Conservation (phyloP, 2,797 vertebrate species). For the Gymnothorax javanicus region DNA sequence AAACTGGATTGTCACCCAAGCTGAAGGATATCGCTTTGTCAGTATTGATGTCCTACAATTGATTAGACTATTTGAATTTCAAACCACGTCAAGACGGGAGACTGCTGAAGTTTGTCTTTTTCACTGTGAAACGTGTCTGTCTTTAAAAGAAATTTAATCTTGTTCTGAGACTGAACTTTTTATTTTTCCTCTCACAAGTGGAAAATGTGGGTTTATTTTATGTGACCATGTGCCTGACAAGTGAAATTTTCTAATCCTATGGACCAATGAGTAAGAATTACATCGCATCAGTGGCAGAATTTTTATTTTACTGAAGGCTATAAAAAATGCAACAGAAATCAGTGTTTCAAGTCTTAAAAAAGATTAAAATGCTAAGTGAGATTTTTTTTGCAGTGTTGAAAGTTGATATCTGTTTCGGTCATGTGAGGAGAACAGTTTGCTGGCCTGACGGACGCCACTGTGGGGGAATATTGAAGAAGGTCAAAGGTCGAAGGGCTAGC, state of each 20-base stretch:
- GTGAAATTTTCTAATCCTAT: too few relatives aligned
- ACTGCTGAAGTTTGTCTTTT: neutral
- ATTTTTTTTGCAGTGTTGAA: neutral
- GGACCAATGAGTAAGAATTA: too few relatives aligned
- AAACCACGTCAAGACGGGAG: neutral
- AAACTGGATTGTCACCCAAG: neutral
- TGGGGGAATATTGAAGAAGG: neutral
- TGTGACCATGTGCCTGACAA: too few relatives aligned
- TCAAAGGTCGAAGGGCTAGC: neutral
- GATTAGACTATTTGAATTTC: neutral
- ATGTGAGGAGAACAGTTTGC: neutral
- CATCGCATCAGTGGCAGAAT: too few relatives aligned
- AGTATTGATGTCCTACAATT: neutral
- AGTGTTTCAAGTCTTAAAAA: too few relatives aligned
- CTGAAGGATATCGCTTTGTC: neutral
- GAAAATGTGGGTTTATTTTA: too few relatives aligned
- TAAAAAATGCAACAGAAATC: too few relatives aligned
- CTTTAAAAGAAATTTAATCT: neutral
- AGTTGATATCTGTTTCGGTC: neutral
- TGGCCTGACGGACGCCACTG: neutral
- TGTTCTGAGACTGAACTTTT: too few relatives aligned
- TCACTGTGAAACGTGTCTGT: neutral
- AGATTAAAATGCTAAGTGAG: too few relatives aligned
- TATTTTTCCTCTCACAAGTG: too few relatives aligned
- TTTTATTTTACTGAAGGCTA: too few relatives aligned